Evolutionary conservation across 2,888 invertebrate genomes (phyloP).

Genomic region (Netelia fuscicornis): DNA sequence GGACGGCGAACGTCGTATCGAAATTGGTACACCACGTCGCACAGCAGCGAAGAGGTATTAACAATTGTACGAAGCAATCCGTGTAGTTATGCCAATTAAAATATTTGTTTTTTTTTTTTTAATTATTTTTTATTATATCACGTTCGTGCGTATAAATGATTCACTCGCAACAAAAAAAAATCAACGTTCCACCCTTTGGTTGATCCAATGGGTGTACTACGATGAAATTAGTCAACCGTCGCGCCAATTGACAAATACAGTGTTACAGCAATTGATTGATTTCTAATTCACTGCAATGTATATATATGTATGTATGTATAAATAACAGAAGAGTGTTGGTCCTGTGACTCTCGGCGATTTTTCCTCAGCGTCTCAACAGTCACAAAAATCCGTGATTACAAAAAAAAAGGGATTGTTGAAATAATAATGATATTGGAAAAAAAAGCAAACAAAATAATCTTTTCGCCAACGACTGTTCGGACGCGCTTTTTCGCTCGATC

Average conservation of each 20-base stretch:
- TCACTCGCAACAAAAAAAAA: conserved; percentile 70
- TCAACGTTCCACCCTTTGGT: conserved; percentile 48
- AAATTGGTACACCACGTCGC: background rate
- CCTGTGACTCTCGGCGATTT: conserved; percentile 45
- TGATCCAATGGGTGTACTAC: conserved; percentile 38
- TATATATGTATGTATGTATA: conserved; percentile 35
- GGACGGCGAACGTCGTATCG: background rate
- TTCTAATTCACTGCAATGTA: conserved; percentile 14
- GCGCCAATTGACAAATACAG: conserved; percentile 1
- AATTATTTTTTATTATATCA: conserved; percentile 76
- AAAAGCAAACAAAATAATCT: conserved; percentile 13
- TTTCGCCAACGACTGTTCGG: background rate
- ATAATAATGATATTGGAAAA: conserved; percentile 9
- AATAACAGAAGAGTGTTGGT: conserved; percentile 53
- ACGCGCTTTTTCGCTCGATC: background rate
- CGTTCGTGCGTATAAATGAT: conserved; percentile 77
- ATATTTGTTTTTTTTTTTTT: conserved; percentile 63
- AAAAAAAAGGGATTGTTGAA: conserved; percentile 25
- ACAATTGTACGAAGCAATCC: conserved; percentile 24
- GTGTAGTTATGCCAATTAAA: conserved; percentile 16
- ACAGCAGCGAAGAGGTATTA: background rate
- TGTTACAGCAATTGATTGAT: background rate
- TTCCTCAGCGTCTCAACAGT: conserved; percentile 15
- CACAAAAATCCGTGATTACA: conserved; percentile 38
- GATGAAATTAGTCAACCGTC: conserved; percentile 31